phyloP scores from a whole-genome alignment of 2,888 invertebrate genomes.

The Ectropis crepuscularia region DNA sequence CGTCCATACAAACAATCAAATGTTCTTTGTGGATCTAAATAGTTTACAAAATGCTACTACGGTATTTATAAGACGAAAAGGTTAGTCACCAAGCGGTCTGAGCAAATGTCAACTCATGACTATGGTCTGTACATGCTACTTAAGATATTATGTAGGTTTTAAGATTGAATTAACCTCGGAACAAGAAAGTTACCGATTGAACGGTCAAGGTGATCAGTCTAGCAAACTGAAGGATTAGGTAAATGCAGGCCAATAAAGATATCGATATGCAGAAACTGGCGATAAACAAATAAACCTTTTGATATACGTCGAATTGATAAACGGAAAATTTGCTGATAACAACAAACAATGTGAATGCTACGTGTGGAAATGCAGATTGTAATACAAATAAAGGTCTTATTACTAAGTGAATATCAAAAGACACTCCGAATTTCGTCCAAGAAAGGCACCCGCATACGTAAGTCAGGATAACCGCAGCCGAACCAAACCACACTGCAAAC shows the following conservation, averaged over 20 bases:
- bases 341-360: constrained; percentile 33
- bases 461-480: constrained; percentile 78
- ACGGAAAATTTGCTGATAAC: constrained; percentile 38
- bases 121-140: constrained; percentile 47
- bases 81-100: constrained; percentile 48
- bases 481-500: constrained; percentile 81
- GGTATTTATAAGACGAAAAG: constrained; percentile 36
- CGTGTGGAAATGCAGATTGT: constrained; percentile 38
- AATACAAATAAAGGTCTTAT: neutral
- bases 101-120: constrained; percentile 53
- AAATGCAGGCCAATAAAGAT: constrained; percentile 38
- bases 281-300: constrained; percentile 37
- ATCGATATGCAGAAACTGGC: constrained; percentile 31
- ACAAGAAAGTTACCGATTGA: constrained; percentile 69
- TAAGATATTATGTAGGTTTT: constrained; percentile 54
- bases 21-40: constrained; percentile 26
- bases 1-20: constrained; percentile 20
- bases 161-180: constrained; percentile 71
- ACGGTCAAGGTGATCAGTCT: constrained; percentile 75
- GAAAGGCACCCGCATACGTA: constrained; percentile 76
- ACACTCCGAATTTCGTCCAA: constrained; percentile 66
- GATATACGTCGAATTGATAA: constrained; percentile 26
- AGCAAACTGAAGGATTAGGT: constrained; percentile 43
- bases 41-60: constrained; percentile 24
- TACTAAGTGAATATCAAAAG: constrained; percentile 43